Base-by-base conservation (phyloP, 2,888 invertebrate species). In the Digitonthophagus gazella region DNA sequence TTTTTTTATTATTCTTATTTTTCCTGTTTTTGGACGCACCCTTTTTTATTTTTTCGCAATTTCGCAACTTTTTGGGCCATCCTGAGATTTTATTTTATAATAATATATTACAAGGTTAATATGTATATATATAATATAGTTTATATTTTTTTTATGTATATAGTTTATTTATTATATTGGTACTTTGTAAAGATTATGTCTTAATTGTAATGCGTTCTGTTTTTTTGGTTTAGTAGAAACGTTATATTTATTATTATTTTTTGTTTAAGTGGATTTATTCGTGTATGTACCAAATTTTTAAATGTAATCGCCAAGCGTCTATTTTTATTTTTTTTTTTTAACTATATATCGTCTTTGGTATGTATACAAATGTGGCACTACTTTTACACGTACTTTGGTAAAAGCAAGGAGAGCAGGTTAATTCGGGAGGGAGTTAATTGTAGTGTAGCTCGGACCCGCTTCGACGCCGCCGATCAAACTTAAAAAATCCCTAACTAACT, bases 181-280 rank as follows among this genome's bases (percentile, higher is more conserved):
- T 90, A 90, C 90, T 85, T 90, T 89, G 82, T 80, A 82, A 81
- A 77, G 80, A 82, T 82, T 82, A 82, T 82, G 81, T 81, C 80
- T 81, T 81, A 81, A 79, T 71, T 75, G 78, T 79, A 80, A 81
- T 64, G 67, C 57, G 28, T 44, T 44, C 28, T 44, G 28, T 61
- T 18, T 61, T 57, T 18, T 61, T 61, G 20, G 16, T 19, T 61
- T 61, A 61, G 80, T 82, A 82, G 81, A 82, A 82, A 82, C 81
- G 79, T 81, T 80, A 79, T 76, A 76, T 77, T 78, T 77, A 75
- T 79, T 72, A 75, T 72, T 67, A 71, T 54, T 65, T 66, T 68
- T 58, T 65, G 22, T 15, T 22, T 18, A 58, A 22, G 15, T 68
- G 28, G 16, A 55, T 14, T 67, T 54, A 15, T 63, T 54, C 58